Conservation (phyloP, 2,113 vertebrate genomes). For the Larimichthys polyactis region DNA sequence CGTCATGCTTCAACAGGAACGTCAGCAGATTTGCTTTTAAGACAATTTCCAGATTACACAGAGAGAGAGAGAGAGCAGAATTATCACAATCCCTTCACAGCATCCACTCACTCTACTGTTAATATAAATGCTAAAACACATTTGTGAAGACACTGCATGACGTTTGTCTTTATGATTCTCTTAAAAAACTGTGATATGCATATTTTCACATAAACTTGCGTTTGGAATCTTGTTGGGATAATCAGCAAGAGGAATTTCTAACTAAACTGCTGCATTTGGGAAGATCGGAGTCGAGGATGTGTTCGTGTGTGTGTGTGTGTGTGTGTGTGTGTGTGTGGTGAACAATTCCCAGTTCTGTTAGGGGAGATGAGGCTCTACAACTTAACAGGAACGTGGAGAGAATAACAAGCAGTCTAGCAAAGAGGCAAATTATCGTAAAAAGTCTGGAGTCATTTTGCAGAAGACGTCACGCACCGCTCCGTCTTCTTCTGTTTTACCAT, state of each 20-base stretch:
- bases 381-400: constrained; percentile 26
- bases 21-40: constrained; percentile 20
- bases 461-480: neutral
- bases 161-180: constrained; percentile 26
- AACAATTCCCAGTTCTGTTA: constrained; percentile 19
- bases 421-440: constrained; percentile 17
- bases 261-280: constrained; percentile 1
- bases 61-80: constrained; percentile 31
- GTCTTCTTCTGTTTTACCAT: constrained; percentile 24
- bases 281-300: neutral
- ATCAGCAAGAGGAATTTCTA: neutral
- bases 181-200: constrained; percentile 19
- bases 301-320: constrained; percentile 9
- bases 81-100: constrained; percentile 53
- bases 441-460: constrained; percentile 5
- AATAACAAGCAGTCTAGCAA: constrained; percentile 50
- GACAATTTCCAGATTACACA: constrained; percentile 11
- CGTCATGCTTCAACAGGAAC: constrained; percentile 63
- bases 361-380: constrained; percentile 25
- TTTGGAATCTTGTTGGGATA: neutral
- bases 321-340: constrained; percentile 5
- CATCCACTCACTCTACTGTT: constrained; percentile 41
- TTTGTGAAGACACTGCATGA: constrained; percentile 65
- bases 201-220: constrained; percentile 26
- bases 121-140: constrained; percentile 83